Evolutionary conservation across 2,113 vertebrate species (phyloP).

Genomic region (Chelonoidis abingdonii): DNA sequence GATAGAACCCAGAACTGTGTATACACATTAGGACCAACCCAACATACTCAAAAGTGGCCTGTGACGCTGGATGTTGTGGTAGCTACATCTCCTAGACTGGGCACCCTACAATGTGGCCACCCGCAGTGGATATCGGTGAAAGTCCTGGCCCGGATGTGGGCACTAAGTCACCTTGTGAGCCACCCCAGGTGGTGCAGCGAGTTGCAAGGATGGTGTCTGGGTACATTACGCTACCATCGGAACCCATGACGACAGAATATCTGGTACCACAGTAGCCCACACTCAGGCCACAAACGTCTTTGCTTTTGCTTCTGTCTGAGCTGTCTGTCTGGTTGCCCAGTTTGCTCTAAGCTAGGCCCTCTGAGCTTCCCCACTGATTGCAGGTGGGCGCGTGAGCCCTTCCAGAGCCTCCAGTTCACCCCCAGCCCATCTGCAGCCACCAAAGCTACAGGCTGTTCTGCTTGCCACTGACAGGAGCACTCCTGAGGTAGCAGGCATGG

Average conservation of each 20-base stretch:
- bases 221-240: neutral
- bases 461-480: neutral
- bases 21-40: neutral
- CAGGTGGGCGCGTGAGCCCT: neutral
- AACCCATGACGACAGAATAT: neutral
- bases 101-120: neutral
- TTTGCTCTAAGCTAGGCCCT: neutral
- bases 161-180: neutral
- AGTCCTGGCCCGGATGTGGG: neutral
- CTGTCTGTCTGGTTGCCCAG: neutral
- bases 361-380: neutral
- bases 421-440: neutral
- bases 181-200: neutral
- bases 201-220: neutral
- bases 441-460: neutral
- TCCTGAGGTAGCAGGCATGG: neutral
- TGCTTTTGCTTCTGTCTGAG: neutral
- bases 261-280: neutral
- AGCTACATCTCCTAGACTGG: neutral
- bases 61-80: neutral
- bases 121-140: neutral
- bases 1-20: neutral
- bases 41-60: neutral
- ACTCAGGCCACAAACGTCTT: neutral
- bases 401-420: neutral